Percentiles rank a stretch among this genome's conserved stretches.
Conservation (phyloP, 2,888 invertebrate species). For the Eilema caniola region DNA sequence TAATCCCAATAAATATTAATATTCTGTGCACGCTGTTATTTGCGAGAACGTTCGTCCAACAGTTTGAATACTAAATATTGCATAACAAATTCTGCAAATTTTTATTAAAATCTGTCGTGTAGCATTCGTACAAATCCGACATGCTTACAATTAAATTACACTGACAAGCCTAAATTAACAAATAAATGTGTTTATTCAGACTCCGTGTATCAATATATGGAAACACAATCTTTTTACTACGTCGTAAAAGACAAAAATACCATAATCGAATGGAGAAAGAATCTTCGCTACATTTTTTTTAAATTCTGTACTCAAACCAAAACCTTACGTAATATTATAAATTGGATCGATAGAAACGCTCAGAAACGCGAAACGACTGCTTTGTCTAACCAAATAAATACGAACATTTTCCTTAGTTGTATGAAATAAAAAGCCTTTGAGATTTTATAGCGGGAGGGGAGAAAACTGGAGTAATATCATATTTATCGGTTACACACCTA, state of each 20-base stretch:
- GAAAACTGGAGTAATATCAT: slow-evolving; percentile 23
- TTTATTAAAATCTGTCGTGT: neutral
- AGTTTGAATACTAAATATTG: neutral
- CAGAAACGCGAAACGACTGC: slow-evolving; percentile 27
- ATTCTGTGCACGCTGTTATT: neutral
- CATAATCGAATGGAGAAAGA: neutral
- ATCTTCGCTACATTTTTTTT: neutral
- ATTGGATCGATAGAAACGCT: slow-evolving; percentile 28
- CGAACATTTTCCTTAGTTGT: slow-evolving; percentile 29
- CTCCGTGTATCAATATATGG: neutral
- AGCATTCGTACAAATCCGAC: neutral
- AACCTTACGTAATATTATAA: slow-evolving; percentile 7
- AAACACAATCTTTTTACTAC: neutral
- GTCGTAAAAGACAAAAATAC: neutral
- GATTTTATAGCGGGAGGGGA: slow-evolving; percentile 59
- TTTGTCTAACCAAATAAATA: slow-evolving; percentile 33
- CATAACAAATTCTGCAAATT: neutral
- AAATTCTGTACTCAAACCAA: slow-evolving; percentile 1
- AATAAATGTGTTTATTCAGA: neutral
- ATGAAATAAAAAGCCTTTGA: slow-evolving; percentile 47
- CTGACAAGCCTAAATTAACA: neutral
- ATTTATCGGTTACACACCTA: neutral
- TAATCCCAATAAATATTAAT: neutral
- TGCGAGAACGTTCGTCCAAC: neutral
- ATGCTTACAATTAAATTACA: neutral